A percentile compares a stretch with the other conserved stretches of the same genome.
Conservation (phyloP, 2,888 invertebrate species). For the Anoplius nigerrimus region DNA sequence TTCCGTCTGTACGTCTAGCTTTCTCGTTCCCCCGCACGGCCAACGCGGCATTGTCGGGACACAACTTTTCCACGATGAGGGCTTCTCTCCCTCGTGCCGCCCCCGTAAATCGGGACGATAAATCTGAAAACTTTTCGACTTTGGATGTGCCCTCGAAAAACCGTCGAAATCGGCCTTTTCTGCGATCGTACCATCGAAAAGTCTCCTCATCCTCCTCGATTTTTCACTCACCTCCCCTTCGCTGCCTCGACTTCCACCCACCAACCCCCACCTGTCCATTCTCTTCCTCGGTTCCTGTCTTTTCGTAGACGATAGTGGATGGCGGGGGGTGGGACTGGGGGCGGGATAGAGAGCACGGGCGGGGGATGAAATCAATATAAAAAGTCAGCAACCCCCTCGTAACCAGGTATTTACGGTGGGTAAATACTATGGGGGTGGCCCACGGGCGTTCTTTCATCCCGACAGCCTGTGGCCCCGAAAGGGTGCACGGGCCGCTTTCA, state of each 20-base stretch:
- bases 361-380: slow-evolving; percentile 55
- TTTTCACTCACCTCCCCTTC: slow-evolving; percentile 14
- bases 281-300: too few relatives aligned
- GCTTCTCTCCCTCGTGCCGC: neutral
- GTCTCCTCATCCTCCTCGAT: slow-evolving; percentile 38
- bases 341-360: slow-evolving; percentile 14
- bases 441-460: slow-evolving; percentile 20
- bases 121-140: slow-evolving; percentile 50
- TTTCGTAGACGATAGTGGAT: slow-evolving; percentile 3
- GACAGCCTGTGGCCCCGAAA: slow-evolving; percentile 10
- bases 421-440: slow-evolving; percentile 57
- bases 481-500: slow-evolving; percentile 57
- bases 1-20: neutral
- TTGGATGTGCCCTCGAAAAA: slow-evolving; percentile 29
- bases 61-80: slow-evolving; percentile 11
- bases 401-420: slow-evolving; percentile 65
- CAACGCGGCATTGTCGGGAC: slow-evolving; percentile 10
- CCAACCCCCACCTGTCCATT: too few relatives aligned
- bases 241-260: too few relatives aligned
- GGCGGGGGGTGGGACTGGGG: slow-evolving; percentile 10
- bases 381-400: slow-evolving; percentile 53
- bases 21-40: slow-evolving; percentile 8
- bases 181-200: slow-evolving; percentile 16
- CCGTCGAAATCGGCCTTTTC: slow-evolving; percentile 25
- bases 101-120: slow-evolving; percentile 49